A percentile compares a stretch with the other conserved stretches of the same genome.
Conservation (phyloP, 2,113 vertebrate genomes). For the Ceyx melanurus region DNA sequence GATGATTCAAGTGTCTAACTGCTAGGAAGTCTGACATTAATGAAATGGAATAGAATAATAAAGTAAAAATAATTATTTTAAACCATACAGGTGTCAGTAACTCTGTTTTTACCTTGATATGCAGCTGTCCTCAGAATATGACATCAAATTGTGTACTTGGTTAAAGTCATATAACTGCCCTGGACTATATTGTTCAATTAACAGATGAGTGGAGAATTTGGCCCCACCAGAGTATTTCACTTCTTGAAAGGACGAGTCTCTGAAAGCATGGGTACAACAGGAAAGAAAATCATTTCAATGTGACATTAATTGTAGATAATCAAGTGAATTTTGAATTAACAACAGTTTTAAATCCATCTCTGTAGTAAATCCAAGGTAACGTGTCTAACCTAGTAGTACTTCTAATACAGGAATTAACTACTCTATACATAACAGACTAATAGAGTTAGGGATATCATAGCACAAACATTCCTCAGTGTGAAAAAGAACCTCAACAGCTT, state of each 20-base stretch:
- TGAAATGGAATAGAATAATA: neutral
- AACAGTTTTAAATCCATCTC: neutral
- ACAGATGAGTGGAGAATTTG: neutral
- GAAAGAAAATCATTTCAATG: neutral
- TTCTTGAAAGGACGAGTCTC: neutral
- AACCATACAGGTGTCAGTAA: neutral
- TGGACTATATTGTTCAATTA: neutral
- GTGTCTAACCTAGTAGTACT: neutral
- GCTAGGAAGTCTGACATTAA: neutral
- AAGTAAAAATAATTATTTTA: neutral
- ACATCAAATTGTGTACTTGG: neutral
- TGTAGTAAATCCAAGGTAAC: neutral
- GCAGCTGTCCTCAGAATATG: neutral
- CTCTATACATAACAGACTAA: neutral
- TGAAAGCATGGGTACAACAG: neutral
- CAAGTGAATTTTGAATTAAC: neutral
- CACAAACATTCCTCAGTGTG: neutral
- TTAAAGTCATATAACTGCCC: neutral
- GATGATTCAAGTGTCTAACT: neutral
- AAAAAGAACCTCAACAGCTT: neutral
- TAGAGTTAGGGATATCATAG: neutral
- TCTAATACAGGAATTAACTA: neutral
- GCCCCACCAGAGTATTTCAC: neutral
- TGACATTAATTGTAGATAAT: neutral
- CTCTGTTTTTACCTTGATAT: neutral